phyloP scores from a whole-genome alignment of 2,113 vertebrate genomes.

The Tachuris rubrigastra region DNA sequence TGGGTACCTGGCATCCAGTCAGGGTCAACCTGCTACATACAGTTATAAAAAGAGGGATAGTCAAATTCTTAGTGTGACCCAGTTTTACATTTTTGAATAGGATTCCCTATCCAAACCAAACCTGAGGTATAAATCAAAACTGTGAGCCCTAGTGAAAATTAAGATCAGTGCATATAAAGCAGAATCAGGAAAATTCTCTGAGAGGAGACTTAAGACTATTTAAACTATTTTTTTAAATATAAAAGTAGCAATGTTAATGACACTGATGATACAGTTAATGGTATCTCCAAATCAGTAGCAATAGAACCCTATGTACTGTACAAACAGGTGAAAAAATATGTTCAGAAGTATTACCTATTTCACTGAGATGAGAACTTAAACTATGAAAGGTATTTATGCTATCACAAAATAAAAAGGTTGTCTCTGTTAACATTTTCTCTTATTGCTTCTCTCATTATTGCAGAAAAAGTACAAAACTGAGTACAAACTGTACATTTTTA shows the following conservation, averaged over 20 bases:
- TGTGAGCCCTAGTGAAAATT: not conserved
- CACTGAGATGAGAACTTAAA: not conserved
- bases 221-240: not conserved
- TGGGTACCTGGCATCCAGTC: too few species aligned
- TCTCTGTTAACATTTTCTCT: not conserved
- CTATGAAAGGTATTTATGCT: not conserved
- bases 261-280: not conserved
- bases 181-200: not conserved
- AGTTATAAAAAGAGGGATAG: not conserved
- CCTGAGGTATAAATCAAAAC: not conserved
- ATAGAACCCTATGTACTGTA: not conserved
- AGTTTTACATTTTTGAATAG: not conserved
- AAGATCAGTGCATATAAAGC: not conserved
- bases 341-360: not conserved
- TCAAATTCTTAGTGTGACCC: not conserved
- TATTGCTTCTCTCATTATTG: not conserved
- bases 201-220: not conserved
- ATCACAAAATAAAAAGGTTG: not conserved
- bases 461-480: not conserved
- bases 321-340: not conserved
- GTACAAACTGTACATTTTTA: not conserved
- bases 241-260: not conserved
- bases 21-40: too few species aligned
- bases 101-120: not conserved
- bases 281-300: not conserved